Evolutionary conservation across 2,888 invertebrate species (phyloP), one percentile per base, ranked within the genome.

Genomic region (Ennomos erosarius): DNA sequence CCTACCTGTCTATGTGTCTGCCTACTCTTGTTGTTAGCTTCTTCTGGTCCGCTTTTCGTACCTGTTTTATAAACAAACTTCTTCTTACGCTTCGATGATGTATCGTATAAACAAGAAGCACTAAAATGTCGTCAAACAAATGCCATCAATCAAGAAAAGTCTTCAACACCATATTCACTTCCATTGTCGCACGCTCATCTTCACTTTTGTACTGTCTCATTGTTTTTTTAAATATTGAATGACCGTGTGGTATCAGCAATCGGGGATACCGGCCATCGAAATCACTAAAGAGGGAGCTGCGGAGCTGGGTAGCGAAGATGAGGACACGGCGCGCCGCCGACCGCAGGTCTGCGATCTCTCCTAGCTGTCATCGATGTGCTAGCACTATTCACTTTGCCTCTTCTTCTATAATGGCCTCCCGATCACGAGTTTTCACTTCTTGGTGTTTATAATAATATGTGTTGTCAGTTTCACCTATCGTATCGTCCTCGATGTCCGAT

Each of bases 211-310:
- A 74, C 82, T 80, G 73, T 84, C 74, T 72, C 70, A 80, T 78
- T 79, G 71, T 74, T 76, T 73, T 77, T 76, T 72, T 77, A 84
- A 83, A 84, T 84, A 79, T 83, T 88, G 84, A 89, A 89, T 89
- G 83, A 90, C 82, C 84, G 74, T 90, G 83, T 90, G 89, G 90
- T 89, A 83, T 88, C 81, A 92, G 92, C 91, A 92, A 88, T 92
- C 92, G 82, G 92, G 93, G 87, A 92, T 93, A 88, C 93, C 93
- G 79, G 93, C 93, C 87, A 93, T 93, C 88, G 96, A 97, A 94
- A 96, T 97, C 87, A 96, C 96, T 83, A 96, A 96, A 94, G 97
- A 97, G 84, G 85, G 86, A 71, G 87, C 84, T 68, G 94, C 95
- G 84, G 95, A 95, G 86, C 94, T 95, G 91, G 94, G 94, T 88